Conservation (phyloP, 2,888 invertebrate species). For the Amiota mariae region DNA sequence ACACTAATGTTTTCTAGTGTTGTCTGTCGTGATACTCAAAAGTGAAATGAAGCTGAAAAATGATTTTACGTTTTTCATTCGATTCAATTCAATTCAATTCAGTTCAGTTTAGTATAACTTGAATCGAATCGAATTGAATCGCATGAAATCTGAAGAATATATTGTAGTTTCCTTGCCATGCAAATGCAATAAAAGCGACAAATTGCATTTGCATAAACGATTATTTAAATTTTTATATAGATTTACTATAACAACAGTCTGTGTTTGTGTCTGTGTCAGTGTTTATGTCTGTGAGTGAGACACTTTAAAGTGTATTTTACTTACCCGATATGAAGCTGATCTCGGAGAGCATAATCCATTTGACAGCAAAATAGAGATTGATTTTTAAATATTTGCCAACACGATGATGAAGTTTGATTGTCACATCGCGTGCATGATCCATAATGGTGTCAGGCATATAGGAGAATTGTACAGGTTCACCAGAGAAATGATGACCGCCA, state of each 20-base stretch:
- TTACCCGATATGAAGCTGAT: constrained; percentile 87
- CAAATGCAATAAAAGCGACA: constrained; percentile 27
- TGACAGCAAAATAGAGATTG: constrained; percentile 84
- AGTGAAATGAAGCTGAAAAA: constrained; percentile 72
- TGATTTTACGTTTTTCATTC: constrained; percentile 54
- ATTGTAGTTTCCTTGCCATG: background rate
- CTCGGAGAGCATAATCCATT: constrained; percentile 91
- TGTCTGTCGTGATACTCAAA: constrained; percentile 62
- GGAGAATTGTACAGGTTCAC: constrained; percentile 82
- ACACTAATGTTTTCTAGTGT: background rate
- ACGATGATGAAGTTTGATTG: constrained; percentile 84
- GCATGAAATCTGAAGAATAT: constrained; percentile 1
- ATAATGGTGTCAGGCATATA: constrained; percentile 84
- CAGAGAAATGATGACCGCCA: constrained; percentile 81
- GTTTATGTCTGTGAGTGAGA: too few species aligned
- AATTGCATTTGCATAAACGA: constrained; percentile 19
- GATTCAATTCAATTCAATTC: background rate
- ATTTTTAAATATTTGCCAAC: constrained; percentile 84
- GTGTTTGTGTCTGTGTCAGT: too few species aligned
- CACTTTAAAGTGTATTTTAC: constrained; percentile 41
- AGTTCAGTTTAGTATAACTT: too few species aligned
- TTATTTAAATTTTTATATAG: constrained; percentile 12
- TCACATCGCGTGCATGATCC: constrained; percentile 86
- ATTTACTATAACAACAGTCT: constrained; percentile 13
- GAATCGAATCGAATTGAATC: constrained; percentile 1